Percentiles rank a stretch among this genome's conserved stretches.
Conservation (phyloP, 2,888 invertebrate species). For the Macrophya alboannulata region DNA sequence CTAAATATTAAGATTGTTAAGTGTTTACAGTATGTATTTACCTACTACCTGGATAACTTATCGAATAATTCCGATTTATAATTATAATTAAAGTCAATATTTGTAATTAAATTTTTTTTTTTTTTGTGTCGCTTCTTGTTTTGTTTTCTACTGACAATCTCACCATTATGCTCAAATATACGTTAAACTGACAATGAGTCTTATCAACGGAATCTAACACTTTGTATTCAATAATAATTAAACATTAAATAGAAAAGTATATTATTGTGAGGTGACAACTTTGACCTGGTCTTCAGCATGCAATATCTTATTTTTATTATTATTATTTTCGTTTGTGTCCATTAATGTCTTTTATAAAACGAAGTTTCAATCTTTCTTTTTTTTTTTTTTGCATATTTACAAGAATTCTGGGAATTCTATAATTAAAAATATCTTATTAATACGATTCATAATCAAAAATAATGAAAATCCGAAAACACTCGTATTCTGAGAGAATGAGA, state of each 20-base stretch:
- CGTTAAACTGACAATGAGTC: slow-evolving; percentile 18
- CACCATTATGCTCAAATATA: slow-evolving; percentile 23
- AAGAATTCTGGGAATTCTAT: slow-evolving; percentile 26
- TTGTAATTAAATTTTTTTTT: slow-evolving; percentile 2
- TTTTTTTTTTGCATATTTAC: slow-evolving; percentile 37
- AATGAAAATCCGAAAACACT: not conserved
- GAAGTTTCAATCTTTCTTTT: not conserved
- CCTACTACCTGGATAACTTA: slow-evolving; percentile 43
- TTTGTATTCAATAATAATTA: slow-evolving; percentile 5
- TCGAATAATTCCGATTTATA: slow-evolving; percentile 40
- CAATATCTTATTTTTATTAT: slow-evolving; percentile 7
- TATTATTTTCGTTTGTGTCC: not conserved
- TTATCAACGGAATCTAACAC: slow-evolving; percentile 3
- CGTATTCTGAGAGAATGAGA: not conserved
- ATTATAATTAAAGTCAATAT: slow-evolving; percentile 46
- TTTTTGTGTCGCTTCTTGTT: not conserved
- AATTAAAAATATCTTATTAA: slow-evolving; percentile 19
- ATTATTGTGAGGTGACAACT: slow-evolving; percentile 20
- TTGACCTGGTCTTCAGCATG: slow-evolving; percentile 23
- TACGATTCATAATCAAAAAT: slow-evolving; percentile 6
- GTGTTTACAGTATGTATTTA: slow-evolving; percentile 36
- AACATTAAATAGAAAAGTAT: slow-evolving; percentile 45
- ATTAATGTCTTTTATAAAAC: slow-evolving; percentile 6
- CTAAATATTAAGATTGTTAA: slow-evolving; percentile 31
- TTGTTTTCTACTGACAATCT: slow-evolving; percentile 33